Evolutionary conservation across 2,113 vertebrate species (phyloP), one percentile per base, ranked within the genome.

Genomic region (Tachysurus fulvidraco): DNA sequence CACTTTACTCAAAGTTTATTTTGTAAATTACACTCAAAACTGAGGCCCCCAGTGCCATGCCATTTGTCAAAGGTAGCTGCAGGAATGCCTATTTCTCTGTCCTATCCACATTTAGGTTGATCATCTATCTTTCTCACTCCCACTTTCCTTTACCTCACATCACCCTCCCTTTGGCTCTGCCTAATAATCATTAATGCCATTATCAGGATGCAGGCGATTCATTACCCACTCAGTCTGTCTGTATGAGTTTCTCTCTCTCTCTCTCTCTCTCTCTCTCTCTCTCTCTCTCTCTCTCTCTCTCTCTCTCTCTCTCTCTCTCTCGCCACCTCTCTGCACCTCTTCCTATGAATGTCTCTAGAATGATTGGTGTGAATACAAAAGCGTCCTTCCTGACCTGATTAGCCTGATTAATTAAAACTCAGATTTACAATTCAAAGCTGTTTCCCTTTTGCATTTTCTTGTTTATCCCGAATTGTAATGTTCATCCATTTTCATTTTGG

Each of bases 131-230:
- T 82, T 83, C 60, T 88, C 88, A 88, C 92, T 79, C 80, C 89
- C 59, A 84, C 44, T 82, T 67, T 80, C 67, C 88, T 81, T 67
- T 62, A 85, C 90, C 85, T 93, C 90, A 90, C 86, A 88, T 28
- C 79, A 87, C 87, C 83, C 87, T 92, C 89, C 85, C 90, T 89
- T 90, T 76, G 25, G 86, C 77, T 92, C 90, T 92, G 87, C 86
- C 91, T 93, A 91, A 93, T 93, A 93, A 94, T 93, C 92, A 92
- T 91, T 93, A 91, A 91, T 90, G 88, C 86, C 90, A 92, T 94
- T 93, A 91, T 94, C 91, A 89, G 91, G 91, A 92, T 89, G 88
- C 92, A 88, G 82, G 89, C 78, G 87, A 92, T 94, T 93, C 91
- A 94, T 95, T 88, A 80, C 86, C 54, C 41, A 21, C 80, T 54